Conservation (phyloP, 2,888 invertebrate genomes). For the Bimastos eiseni region DNA sequence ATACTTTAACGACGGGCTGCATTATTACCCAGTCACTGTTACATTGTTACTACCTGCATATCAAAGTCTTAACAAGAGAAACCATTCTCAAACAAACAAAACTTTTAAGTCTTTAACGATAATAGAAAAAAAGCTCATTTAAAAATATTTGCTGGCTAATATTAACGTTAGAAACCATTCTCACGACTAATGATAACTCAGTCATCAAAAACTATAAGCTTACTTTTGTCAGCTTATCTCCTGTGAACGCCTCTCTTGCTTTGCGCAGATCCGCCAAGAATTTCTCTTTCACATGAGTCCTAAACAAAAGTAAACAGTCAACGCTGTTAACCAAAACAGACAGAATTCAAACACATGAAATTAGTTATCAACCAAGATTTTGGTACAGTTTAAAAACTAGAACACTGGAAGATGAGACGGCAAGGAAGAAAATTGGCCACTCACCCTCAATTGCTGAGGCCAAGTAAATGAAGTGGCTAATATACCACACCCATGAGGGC, state of each 20-base stretch:
- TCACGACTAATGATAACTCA: background rate
- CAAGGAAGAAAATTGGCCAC: too few relatives aligned
- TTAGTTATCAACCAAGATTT: too few relatives aligned
- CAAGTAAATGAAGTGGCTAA: too few relatives aligned
- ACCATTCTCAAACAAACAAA: background rate
- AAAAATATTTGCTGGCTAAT: background rate
- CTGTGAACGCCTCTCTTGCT: constrained; percentile 81
- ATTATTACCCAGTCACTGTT: too few relatives aligned
- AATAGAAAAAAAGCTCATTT: background rate
- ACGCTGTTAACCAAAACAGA: background rate
- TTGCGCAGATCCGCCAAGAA: constrained; percentile 90
- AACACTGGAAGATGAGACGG: too few relatives aligned
- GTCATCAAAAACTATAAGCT: background rate
- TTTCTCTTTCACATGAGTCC: constrained; percentile 76
- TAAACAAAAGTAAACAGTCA: constrained; percentile 40
- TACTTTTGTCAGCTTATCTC: constrained; percentile 71
- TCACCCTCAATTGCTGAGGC: too few relatives aligned
- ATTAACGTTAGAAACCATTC: too few relatives aligned
- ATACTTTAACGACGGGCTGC: background rate
- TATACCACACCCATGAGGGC: too few relatives aligned
- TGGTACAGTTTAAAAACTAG: too few relatives aligned
- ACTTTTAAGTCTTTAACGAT: background rate
- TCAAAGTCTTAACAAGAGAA: background rate
- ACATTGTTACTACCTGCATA: too few relatives aligned
- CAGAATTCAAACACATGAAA: too few relatives aligned